Conservation (phyloP, 2,888 invertebrate genomes). For the Alloplasta piceator region DNA sequence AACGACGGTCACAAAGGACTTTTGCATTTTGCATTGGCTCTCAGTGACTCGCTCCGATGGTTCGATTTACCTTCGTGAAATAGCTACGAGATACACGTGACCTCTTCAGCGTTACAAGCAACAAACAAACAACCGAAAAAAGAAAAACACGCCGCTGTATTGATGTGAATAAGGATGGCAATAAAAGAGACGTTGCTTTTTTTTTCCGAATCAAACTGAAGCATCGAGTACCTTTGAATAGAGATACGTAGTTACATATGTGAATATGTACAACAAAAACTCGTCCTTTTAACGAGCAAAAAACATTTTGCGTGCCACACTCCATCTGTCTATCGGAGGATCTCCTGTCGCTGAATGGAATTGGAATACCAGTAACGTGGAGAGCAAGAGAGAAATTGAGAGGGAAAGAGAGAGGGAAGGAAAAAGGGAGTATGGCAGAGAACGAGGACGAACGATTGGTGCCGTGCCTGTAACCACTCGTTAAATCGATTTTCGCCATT, state of each 20-base stretch:
- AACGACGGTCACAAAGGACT: slow-evolving; percentile 5
- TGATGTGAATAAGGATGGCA: slow-evolving; percentile 48
- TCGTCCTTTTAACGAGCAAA: slow-evolving; percentile 61
- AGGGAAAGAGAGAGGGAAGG: slow-evolving; percentile 8
- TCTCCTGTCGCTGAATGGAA: slow-evolving; percentile 56
- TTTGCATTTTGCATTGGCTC: background rate
- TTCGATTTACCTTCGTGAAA: background rate
- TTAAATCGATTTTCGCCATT: slow-evolving; percentile 66
- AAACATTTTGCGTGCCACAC: slow-evolving; percentile 51
- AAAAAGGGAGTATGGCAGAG: slow-evolving; percentile 40
- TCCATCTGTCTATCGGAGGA: slow-evolving; percentile 49
- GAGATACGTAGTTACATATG: slow-evolving; percentile 9
- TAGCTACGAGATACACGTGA: slow-evolving; percentile 32
- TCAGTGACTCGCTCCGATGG: background rate
- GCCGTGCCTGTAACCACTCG: slow-evolving; percentile 64
- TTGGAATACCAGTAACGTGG: slow-evolving; percentile 54
- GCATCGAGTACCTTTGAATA: slow-evolving; percentile 24
- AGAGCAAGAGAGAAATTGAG: slow-evolving; percentile 14
- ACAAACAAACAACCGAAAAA: background rate
- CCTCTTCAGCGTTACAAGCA: background rate
- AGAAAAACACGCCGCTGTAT: slow-evolving; percentile 15
- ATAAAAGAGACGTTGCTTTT: slow-evolving; percentile 22
- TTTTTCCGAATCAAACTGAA: slow-evolving; percentile 24
- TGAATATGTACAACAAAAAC: slow-evolving; percentile 27
- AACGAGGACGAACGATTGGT: slow-evolving; percentile 50